These are phyloP conservation scores for Sylvia borin DNA, from an alignment of 2,797 vertebrate genomes.

Conservation along the genomic window DNA sequence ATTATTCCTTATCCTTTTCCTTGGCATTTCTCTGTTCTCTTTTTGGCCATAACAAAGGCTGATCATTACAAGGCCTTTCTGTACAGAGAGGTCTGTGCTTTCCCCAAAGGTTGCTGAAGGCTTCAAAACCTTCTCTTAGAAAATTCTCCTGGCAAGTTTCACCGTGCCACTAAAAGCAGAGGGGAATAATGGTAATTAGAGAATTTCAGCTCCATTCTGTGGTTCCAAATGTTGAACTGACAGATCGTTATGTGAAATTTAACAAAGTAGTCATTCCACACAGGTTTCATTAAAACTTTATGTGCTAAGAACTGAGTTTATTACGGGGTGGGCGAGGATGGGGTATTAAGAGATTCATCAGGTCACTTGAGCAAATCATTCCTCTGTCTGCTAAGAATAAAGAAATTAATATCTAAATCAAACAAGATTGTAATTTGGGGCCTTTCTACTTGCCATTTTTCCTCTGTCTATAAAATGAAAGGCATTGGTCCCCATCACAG, in stretches of 20 bases:
- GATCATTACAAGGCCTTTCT: background rate
- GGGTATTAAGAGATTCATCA: background rate
- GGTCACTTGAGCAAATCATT: background rate
- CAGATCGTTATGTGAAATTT: background rate
- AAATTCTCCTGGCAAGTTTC: background rate
- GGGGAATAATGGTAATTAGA: background rate
- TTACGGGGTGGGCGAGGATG: rapidly evolving
- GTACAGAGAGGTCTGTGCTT: background rate
- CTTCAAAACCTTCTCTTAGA: background rate
- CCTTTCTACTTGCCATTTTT: background rate
- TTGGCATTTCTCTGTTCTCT: background rate
- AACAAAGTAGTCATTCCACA: background rate
- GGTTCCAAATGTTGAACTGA: background rate
- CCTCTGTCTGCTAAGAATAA: background rate
- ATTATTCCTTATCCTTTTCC: background rate
- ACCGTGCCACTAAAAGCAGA: background rate
- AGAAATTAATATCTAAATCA: slow-evolving; percentile 2
- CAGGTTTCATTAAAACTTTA: background rate
- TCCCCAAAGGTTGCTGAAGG: background rate
- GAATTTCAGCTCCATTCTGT: background rate
- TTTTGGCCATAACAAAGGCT: background rate
- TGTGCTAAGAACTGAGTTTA: background rate
- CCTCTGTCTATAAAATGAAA: background rate
- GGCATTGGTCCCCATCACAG: background rate
- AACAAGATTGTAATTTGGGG: background rate